Evolutionary conservation across 2,888 invertebrate genomes (phyloP).

Genomic region (Drosophila pseudotalamancana): DNA sequence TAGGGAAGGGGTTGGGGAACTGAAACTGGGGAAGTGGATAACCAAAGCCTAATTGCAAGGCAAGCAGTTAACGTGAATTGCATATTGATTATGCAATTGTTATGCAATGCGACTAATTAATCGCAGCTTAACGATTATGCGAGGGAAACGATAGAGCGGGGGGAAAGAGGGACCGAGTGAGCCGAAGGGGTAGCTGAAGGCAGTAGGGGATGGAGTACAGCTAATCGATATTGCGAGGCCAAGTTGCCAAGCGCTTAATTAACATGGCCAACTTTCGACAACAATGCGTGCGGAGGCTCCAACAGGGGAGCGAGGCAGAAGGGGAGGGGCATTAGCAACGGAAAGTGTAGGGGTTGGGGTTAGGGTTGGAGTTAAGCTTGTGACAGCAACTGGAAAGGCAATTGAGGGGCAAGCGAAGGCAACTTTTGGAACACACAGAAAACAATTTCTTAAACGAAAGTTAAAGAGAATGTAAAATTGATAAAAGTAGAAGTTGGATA

Average conservation of each 20-base stretch:
- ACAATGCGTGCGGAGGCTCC: conserved; percentile 49
- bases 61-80: conserved; percentile 58
- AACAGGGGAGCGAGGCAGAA: not conserved
- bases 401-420: conserved; percentile 7
- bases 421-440: not conserved
- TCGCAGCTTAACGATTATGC: too few relatives aligned
- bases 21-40: too few relatives aligned
- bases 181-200: not conserved
- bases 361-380: too few relatives aligned
- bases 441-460: too few relatives aligned
- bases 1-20: not conserved
- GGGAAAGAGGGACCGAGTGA: not conserved
- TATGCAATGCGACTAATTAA: conserved; percentile 71
- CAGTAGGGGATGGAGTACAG: conserved; percentile 5
- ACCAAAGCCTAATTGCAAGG: conserved; percentile 47
- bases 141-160: not conserved
- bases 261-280: conserved; percentile 63
- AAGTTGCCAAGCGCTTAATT: conserved; percentile 49
- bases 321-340: not conserved
- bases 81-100: conserved; percentile 78
- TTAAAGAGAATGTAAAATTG: not conserved
- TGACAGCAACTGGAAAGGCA: conserved; percentile 11
- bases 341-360: not conserved
- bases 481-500: too few relatives aligned
- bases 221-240: conserved; percentile 53